Evolutionary conservation across 2,113 vertebrate species (phyloP).

Genomic region (Chloroceryle aenea): DNA sequence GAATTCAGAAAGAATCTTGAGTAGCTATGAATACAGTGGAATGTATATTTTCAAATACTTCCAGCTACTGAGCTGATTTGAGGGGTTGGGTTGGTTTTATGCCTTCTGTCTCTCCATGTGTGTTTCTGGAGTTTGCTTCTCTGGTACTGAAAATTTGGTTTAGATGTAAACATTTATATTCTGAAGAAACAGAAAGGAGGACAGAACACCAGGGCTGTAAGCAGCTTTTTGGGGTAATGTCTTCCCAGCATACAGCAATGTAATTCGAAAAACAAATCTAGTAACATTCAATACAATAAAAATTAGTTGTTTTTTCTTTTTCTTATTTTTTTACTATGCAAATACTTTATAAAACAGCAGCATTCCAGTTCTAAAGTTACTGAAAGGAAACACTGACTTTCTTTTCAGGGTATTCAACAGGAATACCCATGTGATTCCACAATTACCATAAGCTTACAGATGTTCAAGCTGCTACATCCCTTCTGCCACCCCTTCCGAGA

Average conservation of each 20-base stretch:
- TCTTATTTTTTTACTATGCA: neutral
- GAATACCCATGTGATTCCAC: neutral
- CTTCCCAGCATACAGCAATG: neutral
- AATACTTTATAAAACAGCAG: neutral
- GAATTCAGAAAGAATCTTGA: conserved; percentile 40
- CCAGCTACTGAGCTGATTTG: neutral
- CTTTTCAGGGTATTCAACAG: neutral
- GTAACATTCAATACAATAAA: neutral
- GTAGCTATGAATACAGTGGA: neutral
- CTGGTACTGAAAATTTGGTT: neutral
- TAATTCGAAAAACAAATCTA: neutral
- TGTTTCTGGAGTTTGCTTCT: neutral
- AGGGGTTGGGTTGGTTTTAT: neutral
- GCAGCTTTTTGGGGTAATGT: neutral
- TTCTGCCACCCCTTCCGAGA: neutral
- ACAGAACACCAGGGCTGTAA: neutral
- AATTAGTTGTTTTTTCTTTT: neutral
- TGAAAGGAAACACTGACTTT: neutral
- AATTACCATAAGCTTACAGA: neutral
- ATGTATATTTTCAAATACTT: conserved; percentile 27
- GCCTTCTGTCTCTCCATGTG: neutral
- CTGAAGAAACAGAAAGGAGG: neutral
- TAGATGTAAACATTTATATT: neutral
- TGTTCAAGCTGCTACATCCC: neutral
- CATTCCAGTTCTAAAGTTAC: neutral